Base-by-base conservation (phyloP, 1,140 invertebrate species). In the Ceratitis capitata region DNA sequence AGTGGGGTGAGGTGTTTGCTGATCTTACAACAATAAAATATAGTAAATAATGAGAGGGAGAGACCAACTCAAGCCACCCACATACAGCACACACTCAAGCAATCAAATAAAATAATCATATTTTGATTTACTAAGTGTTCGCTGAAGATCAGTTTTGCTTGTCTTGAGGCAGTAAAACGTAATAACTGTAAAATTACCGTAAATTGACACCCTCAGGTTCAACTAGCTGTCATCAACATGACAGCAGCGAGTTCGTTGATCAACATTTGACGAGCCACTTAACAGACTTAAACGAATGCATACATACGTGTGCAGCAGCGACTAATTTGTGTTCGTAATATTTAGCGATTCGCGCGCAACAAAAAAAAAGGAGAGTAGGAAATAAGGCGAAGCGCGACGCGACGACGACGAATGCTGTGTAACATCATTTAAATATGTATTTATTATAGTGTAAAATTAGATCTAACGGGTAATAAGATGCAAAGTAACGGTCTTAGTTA, bases 181-280 rank as follows among this genome's bases (percentile, higher is more conserved):
- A 42, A 78, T 78, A 78, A 26, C n/a, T 47, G 39, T 78, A 78
- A 78, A 78, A 78, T 78, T 78, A 47, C 39, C 42, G 19, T 45
- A 45, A 78, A 45, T 78, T 78, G 69, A 78, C 69, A 78, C 69
- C 69, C 69, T 45, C 39, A 78, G 69, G 69, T 78, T 78, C 69
- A 56, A 53, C 51, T 23, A 23, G 39, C 69, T 78, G 69, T 78
- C 69, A 45, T 26, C 35, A 78, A 78, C 39, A 78, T 45, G 69
- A 3, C 14, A 26, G n/a, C 14, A 14, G 26, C 12, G 42, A 23
- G 69, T 78, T 42, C n/a, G 69, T 78, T 78, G 69, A 78, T 78
- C 69, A 78, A 47, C 69, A 23, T 78, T 78, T 78, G 39, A 45
- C 69, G 69, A 42, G 32, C 32, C 69, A 78, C 69, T 78, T 45